Evolutionary conservation across 2,113 vertebrate species (phyloP).

Genomic region (Mystacornis crossleyi): DNA sequence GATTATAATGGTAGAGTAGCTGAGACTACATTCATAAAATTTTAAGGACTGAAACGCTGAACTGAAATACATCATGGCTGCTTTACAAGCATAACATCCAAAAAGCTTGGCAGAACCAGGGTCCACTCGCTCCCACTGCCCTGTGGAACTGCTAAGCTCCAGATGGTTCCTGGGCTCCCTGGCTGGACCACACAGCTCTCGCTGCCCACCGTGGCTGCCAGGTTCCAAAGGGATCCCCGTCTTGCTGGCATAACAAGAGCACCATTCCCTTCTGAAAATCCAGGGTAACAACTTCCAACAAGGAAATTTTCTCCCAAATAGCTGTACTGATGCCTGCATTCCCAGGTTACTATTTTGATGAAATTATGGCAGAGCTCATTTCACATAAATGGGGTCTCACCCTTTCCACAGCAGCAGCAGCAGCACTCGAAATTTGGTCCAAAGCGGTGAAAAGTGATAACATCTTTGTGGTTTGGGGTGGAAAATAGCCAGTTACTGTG

Average conservation of each 20-base stretch:
- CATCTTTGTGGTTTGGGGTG: not conserved
- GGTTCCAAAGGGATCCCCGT: not conserved
- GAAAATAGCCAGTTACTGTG: not conserved
- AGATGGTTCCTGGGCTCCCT: not conserved
- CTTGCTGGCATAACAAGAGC: accelerated
- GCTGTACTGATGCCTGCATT: not conserved
- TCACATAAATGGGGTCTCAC: not conserved
- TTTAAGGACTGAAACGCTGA: not conserved
- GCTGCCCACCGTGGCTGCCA: accelerated
- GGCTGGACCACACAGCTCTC: not conserved
- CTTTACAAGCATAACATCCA: not conserved
- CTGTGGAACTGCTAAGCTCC: not conserved
- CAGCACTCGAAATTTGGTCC: not conserved
- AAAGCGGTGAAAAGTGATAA: not conserved
- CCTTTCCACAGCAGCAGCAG: not conserved
- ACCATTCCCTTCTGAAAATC: not conserved
- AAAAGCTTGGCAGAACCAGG: not conserved
- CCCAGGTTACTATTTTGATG: not conserved
- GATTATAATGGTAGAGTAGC: not conserved
- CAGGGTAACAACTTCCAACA: not conserved
- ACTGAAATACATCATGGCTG: not conserved
- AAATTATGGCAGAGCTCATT: not conserved
- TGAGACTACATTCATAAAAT: not conserved
- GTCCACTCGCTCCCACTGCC: not conserved
- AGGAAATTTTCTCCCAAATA: not conserved